Conservation (phyloP, 2,113 vertebrate species). For the Pandion haliaetus region DNA sequence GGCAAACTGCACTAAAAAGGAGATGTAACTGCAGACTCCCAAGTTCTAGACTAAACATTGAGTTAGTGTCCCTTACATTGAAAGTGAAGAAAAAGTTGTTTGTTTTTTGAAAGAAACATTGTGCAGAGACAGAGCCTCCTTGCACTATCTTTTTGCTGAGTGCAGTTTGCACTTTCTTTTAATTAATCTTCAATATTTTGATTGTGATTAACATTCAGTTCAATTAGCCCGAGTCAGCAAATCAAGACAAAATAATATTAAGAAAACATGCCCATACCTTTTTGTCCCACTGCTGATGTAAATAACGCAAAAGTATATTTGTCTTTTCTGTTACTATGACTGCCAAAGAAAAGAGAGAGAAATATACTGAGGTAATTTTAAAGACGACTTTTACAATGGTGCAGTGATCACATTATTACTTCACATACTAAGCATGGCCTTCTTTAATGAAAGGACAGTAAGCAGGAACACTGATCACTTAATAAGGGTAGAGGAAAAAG, state of each 20-base stretch:
- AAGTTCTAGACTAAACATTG: neutral
- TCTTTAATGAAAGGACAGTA: neutral
- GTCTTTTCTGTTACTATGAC: slow-evolving; percentile 98
- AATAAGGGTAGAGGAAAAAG: neutral
- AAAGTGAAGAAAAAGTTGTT: neutral
- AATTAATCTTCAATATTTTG: neutral
- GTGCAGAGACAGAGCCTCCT: neutral
- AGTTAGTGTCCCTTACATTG: neutral
- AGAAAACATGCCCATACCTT: slow-evolving; percentile 76
- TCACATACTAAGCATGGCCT: neutral
- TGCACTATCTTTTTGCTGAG: neutral
- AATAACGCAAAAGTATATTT: slow-evolving; percentile 92
- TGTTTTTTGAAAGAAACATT: neutral
- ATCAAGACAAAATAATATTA: neutral
- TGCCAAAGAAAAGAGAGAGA: slow-evolving; percentile 38
- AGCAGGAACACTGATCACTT: neutral
- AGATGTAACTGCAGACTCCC: neutral
- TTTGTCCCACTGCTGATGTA: slow-evolving; percentile 97
- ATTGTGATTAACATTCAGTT: neutral
- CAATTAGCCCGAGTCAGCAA: neutral
- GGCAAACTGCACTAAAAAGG: neutral
- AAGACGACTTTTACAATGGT: neutral
- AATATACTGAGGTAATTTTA: neutral
- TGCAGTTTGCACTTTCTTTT: neutral
- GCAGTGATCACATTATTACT: neutral